A percentile compares a stretch with the other conserved stretches of the same genome.
phyloP scores from a whole-genome alignment of 2,113 vertebrate species.

The Cygnus atratus region DNA sequence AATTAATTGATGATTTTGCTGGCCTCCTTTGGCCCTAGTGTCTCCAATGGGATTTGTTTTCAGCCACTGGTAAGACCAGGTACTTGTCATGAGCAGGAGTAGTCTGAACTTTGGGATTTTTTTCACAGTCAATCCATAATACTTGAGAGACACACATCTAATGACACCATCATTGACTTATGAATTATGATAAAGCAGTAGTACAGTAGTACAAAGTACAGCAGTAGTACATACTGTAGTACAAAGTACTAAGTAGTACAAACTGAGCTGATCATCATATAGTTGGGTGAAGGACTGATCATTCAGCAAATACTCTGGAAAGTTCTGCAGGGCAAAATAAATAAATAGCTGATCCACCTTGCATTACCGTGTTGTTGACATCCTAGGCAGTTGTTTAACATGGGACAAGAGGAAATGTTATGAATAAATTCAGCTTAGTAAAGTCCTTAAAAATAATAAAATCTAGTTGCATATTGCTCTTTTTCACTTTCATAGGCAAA shows the following conservation, averaged over 20 bases:
- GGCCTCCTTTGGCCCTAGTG: accelerated
- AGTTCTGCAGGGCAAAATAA: background rate
- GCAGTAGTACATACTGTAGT: too few relatives aligned
- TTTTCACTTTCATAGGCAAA: background rate
- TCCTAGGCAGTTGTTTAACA: background rate
- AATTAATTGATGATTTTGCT: background rate
- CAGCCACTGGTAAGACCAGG: background rate
- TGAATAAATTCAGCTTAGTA: background rate
- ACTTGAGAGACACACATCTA: background rate
- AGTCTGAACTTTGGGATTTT: background rate
- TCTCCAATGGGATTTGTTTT: background rate
- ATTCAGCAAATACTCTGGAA: background rate
- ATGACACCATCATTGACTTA: background rate
- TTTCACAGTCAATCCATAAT: background rate
- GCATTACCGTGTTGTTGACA: background rate
- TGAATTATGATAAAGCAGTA: background rate
- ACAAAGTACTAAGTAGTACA: background rate
- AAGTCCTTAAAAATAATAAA: background rate
- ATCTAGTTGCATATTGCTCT: background rate
- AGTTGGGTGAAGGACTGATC: background rate
- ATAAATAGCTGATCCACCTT: background rate
- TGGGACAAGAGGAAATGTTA: background rate
- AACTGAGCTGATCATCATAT: background rate
- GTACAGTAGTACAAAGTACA: too few relatives aligned
- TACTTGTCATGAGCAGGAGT: background rate